Conservation (phyloP, 2,113 vertebrate genomes). For the Clinocottus analis region DNA sequence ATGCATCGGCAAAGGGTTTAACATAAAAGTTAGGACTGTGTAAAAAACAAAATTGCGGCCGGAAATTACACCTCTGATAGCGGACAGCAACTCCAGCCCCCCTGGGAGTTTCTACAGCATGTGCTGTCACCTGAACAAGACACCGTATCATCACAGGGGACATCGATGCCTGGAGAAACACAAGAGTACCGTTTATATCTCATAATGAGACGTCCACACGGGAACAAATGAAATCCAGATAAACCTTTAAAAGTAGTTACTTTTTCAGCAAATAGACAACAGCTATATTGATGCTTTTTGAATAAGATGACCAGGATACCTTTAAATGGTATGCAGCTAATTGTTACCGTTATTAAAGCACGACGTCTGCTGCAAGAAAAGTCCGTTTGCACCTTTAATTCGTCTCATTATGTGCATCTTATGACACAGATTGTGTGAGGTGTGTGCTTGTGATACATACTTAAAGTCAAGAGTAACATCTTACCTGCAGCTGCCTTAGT, state of each 20-base stretch:
- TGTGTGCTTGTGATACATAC: not conserved
- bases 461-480: not conserved
- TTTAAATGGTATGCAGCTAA: not conserved
- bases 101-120: slow-evolving; percentile 56
- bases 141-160: slow-evolving; percentile 40
- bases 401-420: not conserved
- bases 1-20: not conserved
- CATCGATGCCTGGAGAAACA: slow-evolving; percentile 21
- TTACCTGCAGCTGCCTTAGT: slow-evolving; percentile 27
- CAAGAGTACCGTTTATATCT: not conserved
- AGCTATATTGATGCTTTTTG: not conserved
- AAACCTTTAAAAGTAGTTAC: too few species aligned
- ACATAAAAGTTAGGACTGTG: not conserved
- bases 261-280: too few species aligned
- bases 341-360: not conserved
- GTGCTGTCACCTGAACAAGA: slow-evolving; percentile 61
- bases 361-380: not conserved
- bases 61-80: slow-evolving; percentile 48
- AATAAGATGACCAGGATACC: not conserved
- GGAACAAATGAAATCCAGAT: not conserved
- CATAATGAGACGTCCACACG: not conserved
- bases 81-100: slow-evolving; percentile 73
- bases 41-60: not conserved
- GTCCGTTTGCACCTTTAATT: not conserved
- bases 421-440: not conserved